Percentiles rank a stretch among this genome's conserved stretches.
Conservation (phyloP, 2,113 vertebrate species). For the Nyctereutes procyonoides region DNA sequence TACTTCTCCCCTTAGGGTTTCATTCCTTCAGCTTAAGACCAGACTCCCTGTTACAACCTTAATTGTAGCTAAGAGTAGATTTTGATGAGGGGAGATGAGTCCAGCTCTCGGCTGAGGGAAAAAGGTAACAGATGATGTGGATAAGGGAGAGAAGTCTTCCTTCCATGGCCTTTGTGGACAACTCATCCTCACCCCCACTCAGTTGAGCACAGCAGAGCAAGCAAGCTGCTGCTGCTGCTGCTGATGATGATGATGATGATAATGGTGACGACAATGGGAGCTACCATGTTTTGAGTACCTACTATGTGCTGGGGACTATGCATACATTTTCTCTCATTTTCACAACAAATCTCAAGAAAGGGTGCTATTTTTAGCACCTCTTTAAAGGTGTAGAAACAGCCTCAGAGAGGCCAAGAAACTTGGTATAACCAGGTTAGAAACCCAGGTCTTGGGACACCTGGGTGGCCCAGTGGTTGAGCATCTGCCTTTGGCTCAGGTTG, state of each 20-base stretch:
- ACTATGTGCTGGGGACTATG: background rate
- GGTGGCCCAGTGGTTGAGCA: too few species aligned
- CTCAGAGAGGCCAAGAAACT: background rate
- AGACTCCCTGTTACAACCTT: background rate
- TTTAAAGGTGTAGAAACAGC: background rate
- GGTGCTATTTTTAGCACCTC: background rate
- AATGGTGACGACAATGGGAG: background rate
- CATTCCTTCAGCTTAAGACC: constrained; percentile 2
- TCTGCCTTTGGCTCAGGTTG: too few species aligned
- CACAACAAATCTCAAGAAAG: constrained; percentile 31
- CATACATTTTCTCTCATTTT: background rate
- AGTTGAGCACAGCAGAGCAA: background rate
- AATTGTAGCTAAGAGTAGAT: background rate
- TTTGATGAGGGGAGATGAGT: background rate
- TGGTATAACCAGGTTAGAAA: background rate
- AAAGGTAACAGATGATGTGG: background rate
- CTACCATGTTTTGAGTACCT: background rate
- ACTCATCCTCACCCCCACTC: background rate
- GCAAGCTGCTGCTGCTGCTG: background rate
- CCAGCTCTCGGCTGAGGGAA: background rate
- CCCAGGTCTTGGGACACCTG: background rate
- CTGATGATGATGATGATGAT: background rate
- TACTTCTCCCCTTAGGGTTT: background rate
- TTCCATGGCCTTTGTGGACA: background rate
- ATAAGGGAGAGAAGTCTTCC: background rate